Conservation (phyloP, 2,888 invertebrate species). For the Tetranychus truncatus region DNA sequence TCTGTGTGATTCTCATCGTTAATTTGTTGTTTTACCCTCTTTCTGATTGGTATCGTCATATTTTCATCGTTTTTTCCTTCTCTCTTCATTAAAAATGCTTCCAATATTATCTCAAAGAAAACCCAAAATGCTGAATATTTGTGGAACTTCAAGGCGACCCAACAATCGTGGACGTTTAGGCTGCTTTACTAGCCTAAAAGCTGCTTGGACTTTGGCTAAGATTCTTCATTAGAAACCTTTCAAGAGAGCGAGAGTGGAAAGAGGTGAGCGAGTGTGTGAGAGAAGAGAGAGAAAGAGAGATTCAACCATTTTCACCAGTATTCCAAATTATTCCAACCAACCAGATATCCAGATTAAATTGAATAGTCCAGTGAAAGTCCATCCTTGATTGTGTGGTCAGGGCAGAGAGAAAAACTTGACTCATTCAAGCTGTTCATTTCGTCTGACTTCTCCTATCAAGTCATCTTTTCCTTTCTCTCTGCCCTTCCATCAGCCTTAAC, state of each 20-base stretch:
- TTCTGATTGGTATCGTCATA: not conserved
- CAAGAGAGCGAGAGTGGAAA: not conserved
- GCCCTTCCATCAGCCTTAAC: no score
- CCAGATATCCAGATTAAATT: no score
- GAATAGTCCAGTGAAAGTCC: no score
- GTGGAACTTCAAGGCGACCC: not conserved
- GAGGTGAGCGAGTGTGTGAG: not conserved
- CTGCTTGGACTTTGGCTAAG: constrained; percentile 26
- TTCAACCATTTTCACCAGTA: not conserved
- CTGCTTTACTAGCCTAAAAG: constrained; percentile 21
- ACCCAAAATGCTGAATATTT: not conserved
- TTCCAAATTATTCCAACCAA: no score
- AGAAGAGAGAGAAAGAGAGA: not conserved
- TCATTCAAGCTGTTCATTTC: no score
- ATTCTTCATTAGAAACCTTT: constrained; percentile 21
- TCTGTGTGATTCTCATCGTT: no score
- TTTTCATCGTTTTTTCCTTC: constrained; percentile 1
- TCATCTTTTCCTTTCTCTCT: no score
- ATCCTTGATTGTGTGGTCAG: no score
- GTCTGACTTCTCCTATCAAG: no score
- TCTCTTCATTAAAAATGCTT: not conserved
- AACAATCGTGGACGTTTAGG: constrained; percentile 6
- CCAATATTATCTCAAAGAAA: not conserved
- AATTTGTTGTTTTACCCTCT: not conserved
- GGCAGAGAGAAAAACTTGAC: no score